Conservation (phyloP, 2,888 invertebrate genomes). For the Incurvaria masculella region DNA sequence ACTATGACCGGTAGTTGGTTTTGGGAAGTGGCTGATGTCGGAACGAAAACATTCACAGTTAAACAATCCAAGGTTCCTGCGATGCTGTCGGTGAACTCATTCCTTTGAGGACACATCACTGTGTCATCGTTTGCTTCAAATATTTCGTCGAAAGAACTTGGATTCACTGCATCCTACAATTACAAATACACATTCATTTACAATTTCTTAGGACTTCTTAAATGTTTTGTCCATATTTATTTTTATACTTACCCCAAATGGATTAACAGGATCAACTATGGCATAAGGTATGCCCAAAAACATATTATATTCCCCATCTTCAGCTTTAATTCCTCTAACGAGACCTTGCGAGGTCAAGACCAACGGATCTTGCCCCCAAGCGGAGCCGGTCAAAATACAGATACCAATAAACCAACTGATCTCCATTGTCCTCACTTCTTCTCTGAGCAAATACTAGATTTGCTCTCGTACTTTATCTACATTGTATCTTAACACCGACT, state of each 20-base stretch:
- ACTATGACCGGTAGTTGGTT: slow-evolving; percentile 29
- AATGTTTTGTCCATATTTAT: too few species aligned
- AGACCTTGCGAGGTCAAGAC: too few species aligned
- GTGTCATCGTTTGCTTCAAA: slow-evolving; percentile 32
- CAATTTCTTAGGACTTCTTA: background rate
- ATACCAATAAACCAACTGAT: too few species aligned
- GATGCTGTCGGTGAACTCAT: slow-evolving; percentile 17
- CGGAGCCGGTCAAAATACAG: too few species aligned
- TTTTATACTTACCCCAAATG: slow-evolving; percentile 23
- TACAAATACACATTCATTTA: background rate
- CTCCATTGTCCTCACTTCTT: too few species aligned
- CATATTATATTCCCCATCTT: too few species aligned
- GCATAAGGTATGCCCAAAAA: too few species aligned
- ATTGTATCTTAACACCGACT: too few species aligned
- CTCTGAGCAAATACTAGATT: too few species aligned
- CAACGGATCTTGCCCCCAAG: too few species aligned
- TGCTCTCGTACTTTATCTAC: too few species aligned
- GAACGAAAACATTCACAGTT: slow-evolving; percentile 27
- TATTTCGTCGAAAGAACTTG: slow-evolving; percentile 21
- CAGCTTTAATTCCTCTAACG: too few species aligned
- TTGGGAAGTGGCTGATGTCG: slow-evolving; percentile 19
- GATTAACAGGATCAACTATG: slow-evolving; percentile 23
- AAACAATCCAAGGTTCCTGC: slow-evolving; percentile 27
- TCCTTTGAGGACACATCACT: slow-evolving; percentile 28
- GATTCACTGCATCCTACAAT: slow-evolving; percentile 21